A percentile compares a stretch with the other conserved stretches of the same genome.
Conservation (phyloP, 2,888 invertebrate genomes). For the Tanaodytes sp. region DNA sequence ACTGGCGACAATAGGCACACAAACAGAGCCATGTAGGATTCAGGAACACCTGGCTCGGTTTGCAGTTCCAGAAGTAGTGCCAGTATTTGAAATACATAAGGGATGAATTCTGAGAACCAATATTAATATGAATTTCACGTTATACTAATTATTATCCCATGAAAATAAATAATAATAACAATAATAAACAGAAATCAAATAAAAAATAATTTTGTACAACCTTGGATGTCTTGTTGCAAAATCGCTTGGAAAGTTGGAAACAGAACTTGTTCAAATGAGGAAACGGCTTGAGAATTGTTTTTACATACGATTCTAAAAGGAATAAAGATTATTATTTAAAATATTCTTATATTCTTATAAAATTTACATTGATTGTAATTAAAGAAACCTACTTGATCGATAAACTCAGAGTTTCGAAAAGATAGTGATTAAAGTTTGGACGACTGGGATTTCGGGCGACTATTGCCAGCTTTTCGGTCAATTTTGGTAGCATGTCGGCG, state of each 20-base stretch:
- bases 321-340: neutral
- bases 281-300: constrained; percentile 84
- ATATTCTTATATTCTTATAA: neutral
- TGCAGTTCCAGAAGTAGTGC: constrained; percentile 90
- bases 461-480: constrained; percentile 86
- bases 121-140: too few relatives aligned
- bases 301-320: constrained; percentile 85
- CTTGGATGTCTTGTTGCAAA: constrained; percentile 93
- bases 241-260: constrained; percentile 97
- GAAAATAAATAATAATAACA: too few relatives aligned
- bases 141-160: too few relatives aligned
- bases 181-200: too few relatives aligned
- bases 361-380: too few relatives aligned
- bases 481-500: constrained; percentile 84
- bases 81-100: constrained; percentile 98
- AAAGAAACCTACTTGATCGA: constrained; percentile 80
- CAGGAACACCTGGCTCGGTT: constrained; percentile 78
- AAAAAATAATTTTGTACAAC: constrained; percentile 65
- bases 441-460: constrained; percentile 96
- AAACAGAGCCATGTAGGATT: constrained; percentile 90
- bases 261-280: constrained; percentile 90
- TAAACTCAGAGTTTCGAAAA: constrained; percentile 95
- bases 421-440: constrained; percentile 98
- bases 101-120: constrained; percentile 88
- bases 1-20: constrained; percentile 91